Evolutionary conservation across 1,140 invertebrate genomes (phyloP).

Genomic region (Schlechtendalia chinensis): DNA sequence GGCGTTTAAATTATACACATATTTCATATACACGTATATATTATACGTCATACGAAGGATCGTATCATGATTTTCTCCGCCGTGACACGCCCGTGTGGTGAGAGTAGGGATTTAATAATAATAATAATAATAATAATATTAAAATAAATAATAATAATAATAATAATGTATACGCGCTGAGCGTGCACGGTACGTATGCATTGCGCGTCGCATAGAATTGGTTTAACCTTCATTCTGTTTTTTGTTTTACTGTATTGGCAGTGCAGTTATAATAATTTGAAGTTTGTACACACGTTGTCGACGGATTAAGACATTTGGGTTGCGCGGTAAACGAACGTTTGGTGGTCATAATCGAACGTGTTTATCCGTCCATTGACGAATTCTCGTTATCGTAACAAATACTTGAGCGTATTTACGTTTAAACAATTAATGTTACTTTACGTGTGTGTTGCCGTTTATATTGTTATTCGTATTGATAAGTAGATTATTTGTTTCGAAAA

Average conservation of each 20-base stretch:
- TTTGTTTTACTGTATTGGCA: background rate
- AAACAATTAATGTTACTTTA: too few species aligned
- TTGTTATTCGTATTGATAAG: too few species aligned
- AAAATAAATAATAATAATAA: background rate
- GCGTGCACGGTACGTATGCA: background rate
- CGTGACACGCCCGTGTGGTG: background rate
- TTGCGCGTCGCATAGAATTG: background rate
- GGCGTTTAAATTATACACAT: slow-evolving; percentile 8
- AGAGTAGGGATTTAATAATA: slow-evolving; percentile 5
- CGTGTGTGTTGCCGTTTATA: too few species aligned
- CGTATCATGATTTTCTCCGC: background rate
- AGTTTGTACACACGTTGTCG: background rate
- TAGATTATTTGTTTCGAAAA: too few species aligned
- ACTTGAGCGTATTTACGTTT: too few species aligned
- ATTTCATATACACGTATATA: background rate
- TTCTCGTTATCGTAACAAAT: too few species aligned
- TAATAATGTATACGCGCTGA: background rate
- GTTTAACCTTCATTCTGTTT: slow-evolving; percentile 33
- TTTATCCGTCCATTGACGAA: too few species aligned
- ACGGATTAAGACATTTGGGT: background rate
- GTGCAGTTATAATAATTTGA: background rate
- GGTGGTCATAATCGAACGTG: too few species aligned
- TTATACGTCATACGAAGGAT: background rate
- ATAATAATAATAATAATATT: background rate
- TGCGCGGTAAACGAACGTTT: background rate